A percentile compares a stretch with the other conserved stretches of the same genome.
phyloP scores from a whole-genome alignment of 2,888 invertebrate species.

The Drosophila trichaetosa region DNA sequence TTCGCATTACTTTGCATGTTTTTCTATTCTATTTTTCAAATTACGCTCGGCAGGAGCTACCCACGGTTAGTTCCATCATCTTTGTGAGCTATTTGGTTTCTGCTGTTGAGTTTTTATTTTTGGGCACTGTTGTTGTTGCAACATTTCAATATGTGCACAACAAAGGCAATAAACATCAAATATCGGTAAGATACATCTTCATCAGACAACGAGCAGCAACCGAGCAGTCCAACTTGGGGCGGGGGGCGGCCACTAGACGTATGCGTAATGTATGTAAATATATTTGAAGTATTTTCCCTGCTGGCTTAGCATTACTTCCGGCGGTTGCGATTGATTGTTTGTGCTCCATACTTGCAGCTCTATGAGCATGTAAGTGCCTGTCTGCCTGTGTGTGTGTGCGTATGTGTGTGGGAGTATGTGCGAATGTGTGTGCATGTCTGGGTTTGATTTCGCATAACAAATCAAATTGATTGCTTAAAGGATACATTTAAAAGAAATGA shows the following conservation, averaged over 20 bases:
- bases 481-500: conserved; percentile 69
- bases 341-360: conserved; percentile 44
- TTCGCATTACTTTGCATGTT: conserved; percentile 39
- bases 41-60: conserved; percentile 7
- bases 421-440: conserved; percentile 23
- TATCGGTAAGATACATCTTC: conserved; percentile 80
- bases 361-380: conserved; percentile 43
- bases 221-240: neutral
- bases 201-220: conserved; percentile 53
- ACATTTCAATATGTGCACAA: conserved; percentile 66
- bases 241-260: conserved; percentile 61
- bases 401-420: conserved; percentile 20
- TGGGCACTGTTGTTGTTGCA: conserved; percentile 30
- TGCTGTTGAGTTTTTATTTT: neutral
- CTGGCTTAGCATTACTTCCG: conserved; percentile 77
- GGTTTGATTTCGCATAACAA: conserved; percentile 71
- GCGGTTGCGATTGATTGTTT: conserved; percentile 78
- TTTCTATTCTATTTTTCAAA: conserved; percentile 40
- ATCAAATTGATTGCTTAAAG: conserved; percentile 78
- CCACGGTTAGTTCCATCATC: conserved; percentile 7
- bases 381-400: conserved; percentile 15
- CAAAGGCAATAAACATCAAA: conserved; percentile 78
- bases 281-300: conserved; percentile 75
- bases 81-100: conserved; percentile 9
- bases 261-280: conserved; percentile 77